These are phyloP conservation scores for Psittacula echo DNA, from an alignment of 2,797 vertebrate species.

Conservation along the genomic window DNA sequence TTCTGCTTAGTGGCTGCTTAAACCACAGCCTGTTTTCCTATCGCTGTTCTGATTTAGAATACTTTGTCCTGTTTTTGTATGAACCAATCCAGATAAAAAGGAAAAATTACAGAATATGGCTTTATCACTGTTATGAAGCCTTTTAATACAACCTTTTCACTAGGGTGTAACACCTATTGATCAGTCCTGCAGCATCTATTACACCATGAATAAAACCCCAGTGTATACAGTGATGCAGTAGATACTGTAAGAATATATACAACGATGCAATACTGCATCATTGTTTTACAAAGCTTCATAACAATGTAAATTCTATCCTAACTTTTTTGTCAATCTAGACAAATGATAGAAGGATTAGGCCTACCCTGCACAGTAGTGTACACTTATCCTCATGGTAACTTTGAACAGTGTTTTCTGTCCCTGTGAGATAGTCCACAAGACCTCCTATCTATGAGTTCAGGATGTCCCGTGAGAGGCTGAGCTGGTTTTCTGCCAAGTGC, in stretches of 20 bases:
- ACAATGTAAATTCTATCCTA: not conserved
- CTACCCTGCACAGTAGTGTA: not conserved
- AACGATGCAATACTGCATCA: not conserved
- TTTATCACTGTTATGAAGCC: not conserved
- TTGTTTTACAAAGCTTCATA: not conserved
- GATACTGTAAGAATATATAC: not conserved
- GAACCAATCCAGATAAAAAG: not conserved
- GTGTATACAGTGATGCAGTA: not conserved
- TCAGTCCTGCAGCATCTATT: not conserved
- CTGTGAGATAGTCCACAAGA: not conserved
- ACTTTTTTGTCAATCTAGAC: not conserved
- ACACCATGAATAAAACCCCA: not conserved
- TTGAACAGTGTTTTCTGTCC: not conserved
- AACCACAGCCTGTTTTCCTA: not conserved
- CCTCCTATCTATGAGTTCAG: not conserved
- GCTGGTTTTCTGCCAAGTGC: not conserved
- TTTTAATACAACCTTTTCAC: not conserved
- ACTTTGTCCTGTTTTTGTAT: not conserved
- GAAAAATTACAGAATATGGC: not conserved
- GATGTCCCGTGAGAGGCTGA: rapidly evolving
- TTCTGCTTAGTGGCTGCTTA: not conserved
- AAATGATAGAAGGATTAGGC: not conserved
- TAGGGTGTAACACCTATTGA: not conserved
- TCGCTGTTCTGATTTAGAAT: not conserved
- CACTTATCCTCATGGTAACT: not conserved